Evolutionary conservation across 2,113 vertebrate species (phyloP).

Genomic region (Planiliza haematocheilus): DNA sequence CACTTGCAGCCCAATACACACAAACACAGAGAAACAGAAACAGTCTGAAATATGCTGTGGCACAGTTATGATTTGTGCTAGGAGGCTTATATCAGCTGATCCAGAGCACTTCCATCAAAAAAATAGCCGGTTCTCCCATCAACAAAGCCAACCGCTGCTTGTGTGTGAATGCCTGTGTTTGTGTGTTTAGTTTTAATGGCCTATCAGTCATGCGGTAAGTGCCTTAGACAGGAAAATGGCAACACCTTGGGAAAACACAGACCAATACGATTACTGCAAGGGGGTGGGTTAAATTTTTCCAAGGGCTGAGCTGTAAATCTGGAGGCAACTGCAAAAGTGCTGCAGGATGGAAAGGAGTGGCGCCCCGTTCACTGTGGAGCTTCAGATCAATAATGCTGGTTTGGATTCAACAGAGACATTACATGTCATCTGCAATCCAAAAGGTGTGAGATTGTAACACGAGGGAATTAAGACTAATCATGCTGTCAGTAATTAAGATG

Average conservation of each 20-base stretch:
- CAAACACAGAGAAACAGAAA: background rate
- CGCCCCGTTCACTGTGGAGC: constrained; percentile 32
- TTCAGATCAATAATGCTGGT: constrained; percentile 53
- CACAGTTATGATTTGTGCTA: background rate
- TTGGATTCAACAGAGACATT: constrained; percentile 23
- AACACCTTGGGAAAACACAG: constrained; percentile 74
- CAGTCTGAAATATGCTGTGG: background rate
- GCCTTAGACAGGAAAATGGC: constrained; percentile 70
- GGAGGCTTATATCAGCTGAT: constrained; percentile 7
- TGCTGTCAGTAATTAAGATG: too few relatives aligned
- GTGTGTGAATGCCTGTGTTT: constrained; percentile 19
- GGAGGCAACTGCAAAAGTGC: constrained; percentile 44
- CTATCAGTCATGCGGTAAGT: constrained; percentile 74
- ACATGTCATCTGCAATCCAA: constrained; percentile 14
- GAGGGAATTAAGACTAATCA: too few relatives aligned
- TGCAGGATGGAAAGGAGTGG: constrained; percentile 37
- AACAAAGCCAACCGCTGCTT: constrained; percentile 6
- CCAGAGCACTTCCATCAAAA: constrained; percentile 19
- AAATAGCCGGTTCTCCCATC: constrained; percentile 1
- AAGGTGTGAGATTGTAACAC: background rate
- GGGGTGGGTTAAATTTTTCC: constrained; percentile 50
- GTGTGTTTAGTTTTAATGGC: constrained; percentile 47
- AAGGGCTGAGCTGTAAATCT: constrained; percentile 53
- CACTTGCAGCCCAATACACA: background rate
- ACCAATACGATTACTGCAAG: constrained; percentile 66